Conservation (phyloP, 1,140 invertebrate species). For the Nasonia vitripennis region DNA sequence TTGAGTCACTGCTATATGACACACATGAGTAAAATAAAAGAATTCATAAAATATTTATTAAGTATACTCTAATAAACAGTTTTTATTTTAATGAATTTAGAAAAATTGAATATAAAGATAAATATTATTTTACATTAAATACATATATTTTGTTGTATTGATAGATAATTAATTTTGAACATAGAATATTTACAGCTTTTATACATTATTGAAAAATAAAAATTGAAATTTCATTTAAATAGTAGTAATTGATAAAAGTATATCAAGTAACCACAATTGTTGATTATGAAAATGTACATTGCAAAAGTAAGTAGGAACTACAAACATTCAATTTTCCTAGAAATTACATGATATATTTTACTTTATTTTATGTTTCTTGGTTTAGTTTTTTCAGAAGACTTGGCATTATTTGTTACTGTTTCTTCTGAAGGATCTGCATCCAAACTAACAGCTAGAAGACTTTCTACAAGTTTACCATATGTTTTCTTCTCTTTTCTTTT, state of each 20-base stretch:
- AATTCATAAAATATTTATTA: too few relatives aligned
- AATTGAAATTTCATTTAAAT: neutral
- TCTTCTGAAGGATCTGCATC: slow-evolving; percentile 37
- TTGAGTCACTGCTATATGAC: too few relatives aligned
- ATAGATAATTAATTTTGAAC: neutral
- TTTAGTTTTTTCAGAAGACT: slow-evolving; percentile 26
- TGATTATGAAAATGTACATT: neutral
- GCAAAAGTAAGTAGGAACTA: slow-evolving; percentile 2
- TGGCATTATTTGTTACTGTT: slow-evolving; percentile 5
- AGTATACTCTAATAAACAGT: too few relatives aligned
- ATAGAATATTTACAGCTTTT: neutral
- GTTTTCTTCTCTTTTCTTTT: slow-evolving; percentile 50
- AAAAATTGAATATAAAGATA: neutral
- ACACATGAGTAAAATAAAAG: too few relatives aligned
- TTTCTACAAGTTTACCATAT: slow-evolving; percentile 51
- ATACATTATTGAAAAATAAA: neutral
- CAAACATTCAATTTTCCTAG: slow-evolving; percentile 3
- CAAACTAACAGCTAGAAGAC: slow-evolving; percentile 48
- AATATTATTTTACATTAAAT: slow-evolving; percentile 15
- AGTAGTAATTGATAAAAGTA: neutral
- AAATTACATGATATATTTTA: neutral
- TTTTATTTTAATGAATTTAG: too few relatives aligned
- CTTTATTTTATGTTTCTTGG: slow-evolving; percentile 26
- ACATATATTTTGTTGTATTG: neutral
- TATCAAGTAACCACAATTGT: neutral